Evolutionary conservation across 2,888 invertebrate species (phyloP), one percentile per base, ranked within the genome.

Genomic region (Drosophila testacea): DNA sequence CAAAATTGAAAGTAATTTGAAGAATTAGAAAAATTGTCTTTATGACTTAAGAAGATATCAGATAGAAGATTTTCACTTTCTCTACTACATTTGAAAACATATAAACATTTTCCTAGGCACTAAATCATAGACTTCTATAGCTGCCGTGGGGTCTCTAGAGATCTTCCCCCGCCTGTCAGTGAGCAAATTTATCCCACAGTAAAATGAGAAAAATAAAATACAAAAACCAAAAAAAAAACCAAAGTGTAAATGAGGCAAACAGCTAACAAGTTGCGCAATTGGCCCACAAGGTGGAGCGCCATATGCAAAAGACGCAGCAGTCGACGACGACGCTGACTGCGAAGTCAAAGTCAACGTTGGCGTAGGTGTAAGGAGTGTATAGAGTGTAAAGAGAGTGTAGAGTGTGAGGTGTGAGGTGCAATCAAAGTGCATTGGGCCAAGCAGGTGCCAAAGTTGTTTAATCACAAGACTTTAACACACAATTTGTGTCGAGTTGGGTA

Each of bases 381-480:
- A 13, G 30, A 30, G 77, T 73, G 66, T 30, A 30, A 0, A 6
- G n/a, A 6, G 13, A 9, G 85, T 81, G 85, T 89, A 69, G 87
- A 86, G 72, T 6, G 52, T 39, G 9, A 28, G 16, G 32, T 42
- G 78, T 73, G 66, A 80, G 83, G 77, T 84, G 89, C 89, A 84
- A 89, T 87, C 88, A 84, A 89, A 84, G 78, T 83, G 71, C 82
- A 84, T 65, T 59, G 74, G 83, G 36, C 44, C 78, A 57, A 65
- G 73, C 77, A 85, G 88, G 85, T 82, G 86, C 86, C 88, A 82
- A 85, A 88, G 86, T 79, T 85, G 86, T 85, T 82, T 82, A 88
- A 82, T 88, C 85, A 82, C 75, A 87, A 81, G 78, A 78, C 72
- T 87, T 84, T 74, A 84, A 78, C 71, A 83, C 84, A 74, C 76